These are phyloP conservation scores for Caiman crocodilus DNA, from an alignment of 2,797 vertebrate species.

Conservation along the genomic window DNA sequence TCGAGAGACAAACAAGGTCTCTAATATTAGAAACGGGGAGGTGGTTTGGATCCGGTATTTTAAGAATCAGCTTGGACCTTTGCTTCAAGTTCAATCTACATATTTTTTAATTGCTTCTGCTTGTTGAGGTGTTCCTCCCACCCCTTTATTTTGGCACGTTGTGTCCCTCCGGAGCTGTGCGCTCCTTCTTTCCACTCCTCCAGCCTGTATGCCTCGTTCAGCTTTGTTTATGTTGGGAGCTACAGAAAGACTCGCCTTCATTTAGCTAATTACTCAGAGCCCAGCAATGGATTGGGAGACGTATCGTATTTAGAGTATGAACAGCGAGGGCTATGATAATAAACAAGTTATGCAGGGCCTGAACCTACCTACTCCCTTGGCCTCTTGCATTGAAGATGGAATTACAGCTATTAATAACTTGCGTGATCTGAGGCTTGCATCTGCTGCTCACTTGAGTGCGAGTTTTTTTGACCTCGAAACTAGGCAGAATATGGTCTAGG, in stretches of 20 bases:
- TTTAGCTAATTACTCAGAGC: conserved; percentile 64
- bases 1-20: conserved; percentile 49
- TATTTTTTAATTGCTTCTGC: neutral
- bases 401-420: no score
- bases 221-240: conserved; percentile 20
- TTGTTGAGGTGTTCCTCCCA: neutral
- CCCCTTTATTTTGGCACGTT: conserved; percentile 4
- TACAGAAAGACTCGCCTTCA: conserved; percentile 40
- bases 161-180: conserved; percentile 41
- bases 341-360: conserved; percentile 22
- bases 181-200: conserved; percentile 33
- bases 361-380: neutral
- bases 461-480: conserved; percentile 23
- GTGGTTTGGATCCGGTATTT: conserved; percentile 27
- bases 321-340: neutral
- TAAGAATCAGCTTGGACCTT: conserved; percentile 33
- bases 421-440: neutral
- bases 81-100: neutral
- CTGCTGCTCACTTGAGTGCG: neutral
- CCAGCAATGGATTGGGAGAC: conserved; percentile 52
- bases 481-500: neutral
- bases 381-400: neutral
- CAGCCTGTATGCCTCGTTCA: conserved; percentile 47
- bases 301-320: conserved; percentile 51
- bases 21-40: neutral